Evolutionary conservation across 2,113 vertebrate genomes (phyloP).

Genomic region (Boulengeromyrus knoepffleri): DNA sequence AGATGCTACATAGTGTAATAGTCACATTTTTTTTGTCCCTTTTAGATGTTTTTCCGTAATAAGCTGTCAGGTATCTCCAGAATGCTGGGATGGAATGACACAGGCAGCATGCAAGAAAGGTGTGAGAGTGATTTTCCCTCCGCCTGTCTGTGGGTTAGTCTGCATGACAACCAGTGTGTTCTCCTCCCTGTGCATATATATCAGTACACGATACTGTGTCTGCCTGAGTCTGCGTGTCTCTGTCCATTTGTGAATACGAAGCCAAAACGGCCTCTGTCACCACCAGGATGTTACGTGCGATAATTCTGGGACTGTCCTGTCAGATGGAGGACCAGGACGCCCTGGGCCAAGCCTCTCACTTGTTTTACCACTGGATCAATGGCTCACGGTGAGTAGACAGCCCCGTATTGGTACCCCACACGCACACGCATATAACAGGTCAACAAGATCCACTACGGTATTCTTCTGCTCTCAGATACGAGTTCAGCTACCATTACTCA

Average conservation of each 20-base stretch:
- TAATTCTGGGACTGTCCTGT: conserved; percentile 73
- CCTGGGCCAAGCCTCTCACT: conserved; percentile 53
- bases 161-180: not conserved
- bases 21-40: not conserved
- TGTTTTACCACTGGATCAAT: conserved; percentile 70
- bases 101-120: conserved; percentile 54
- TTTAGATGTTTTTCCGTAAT: conserved; percentile 64
- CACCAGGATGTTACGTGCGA: conserved; percentile 75
- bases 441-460: not conserved
- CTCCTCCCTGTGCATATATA: not conserved
- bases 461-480: not conserved
- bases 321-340: conserved; percentile 62
- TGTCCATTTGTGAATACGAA: not conserved
- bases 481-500: not conserved
- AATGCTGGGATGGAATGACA: conserved; percentile 64
- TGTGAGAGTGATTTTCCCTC: not conserved
- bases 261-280: not conserved
- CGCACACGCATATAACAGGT: not conserved
- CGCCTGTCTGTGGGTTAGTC: not conserved
- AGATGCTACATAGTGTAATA: not conserved
- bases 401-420: not conserved
- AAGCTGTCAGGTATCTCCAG: conserved; percentile 61
- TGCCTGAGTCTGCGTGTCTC: not conserved
- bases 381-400: conserved; percentile 36
- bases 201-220: not conserved